phyloP scores from a whole-genome alignment of 1,140 invertebrate species.

The Eubasilissa regina region DNA sequence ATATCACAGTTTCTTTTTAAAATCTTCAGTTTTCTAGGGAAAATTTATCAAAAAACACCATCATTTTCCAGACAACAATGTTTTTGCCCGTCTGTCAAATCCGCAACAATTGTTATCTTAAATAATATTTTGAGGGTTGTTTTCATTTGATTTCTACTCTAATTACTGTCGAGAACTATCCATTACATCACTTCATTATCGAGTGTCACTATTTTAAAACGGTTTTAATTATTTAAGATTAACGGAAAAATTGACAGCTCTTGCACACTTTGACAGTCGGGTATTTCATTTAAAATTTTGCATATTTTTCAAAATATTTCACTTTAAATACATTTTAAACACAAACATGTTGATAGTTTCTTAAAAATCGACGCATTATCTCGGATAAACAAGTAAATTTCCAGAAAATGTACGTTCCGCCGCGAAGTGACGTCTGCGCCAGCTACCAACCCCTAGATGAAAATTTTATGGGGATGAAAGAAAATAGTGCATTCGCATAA shows the following conservation, averaged over 20 bases:
- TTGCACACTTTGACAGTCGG: not conserved
- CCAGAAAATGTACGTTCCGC: conserved; percentile 8
- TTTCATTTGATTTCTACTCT: too few species aligned
- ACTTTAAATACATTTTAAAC: not conserved
- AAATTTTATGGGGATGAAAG: conserved; percentile 2
- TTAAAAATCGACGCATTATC: not conserved
- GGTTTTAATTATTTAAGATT: not conserved
- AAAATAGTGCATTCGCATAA: conserved; percentile 13
- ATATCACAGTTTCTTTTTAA: too few species aligned
- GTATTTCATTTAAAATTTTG: not conserved
- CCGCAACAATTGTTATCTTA: too few species aligned
- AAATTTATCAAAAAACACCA: too few species aligned
- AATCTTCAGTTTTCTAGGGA: too few species aligned
- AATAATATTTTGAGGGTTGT: too few species aligned
- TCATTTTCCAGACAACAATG: too few species aligned
- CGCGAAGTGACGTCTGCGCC: conserved; percentile 9
- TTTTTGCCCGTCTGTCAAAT: too few species aligned
- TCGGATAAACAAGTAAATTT: not conserved
- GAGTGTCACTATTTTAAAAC: conserved; percentile 14
- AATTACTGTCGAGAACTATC: not conserved
- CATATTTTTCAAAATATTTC: not conserved
- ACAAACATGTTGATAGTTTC: not conserved
- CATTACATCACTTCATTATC: conserved; percentile 1
- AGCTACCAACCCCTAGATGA: conserved; percentile 28
- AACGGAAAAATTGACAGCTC: not conserved